Conservation (phyloP, 2,113 vertebrate species). For the Clarias batrachus region DNA sequence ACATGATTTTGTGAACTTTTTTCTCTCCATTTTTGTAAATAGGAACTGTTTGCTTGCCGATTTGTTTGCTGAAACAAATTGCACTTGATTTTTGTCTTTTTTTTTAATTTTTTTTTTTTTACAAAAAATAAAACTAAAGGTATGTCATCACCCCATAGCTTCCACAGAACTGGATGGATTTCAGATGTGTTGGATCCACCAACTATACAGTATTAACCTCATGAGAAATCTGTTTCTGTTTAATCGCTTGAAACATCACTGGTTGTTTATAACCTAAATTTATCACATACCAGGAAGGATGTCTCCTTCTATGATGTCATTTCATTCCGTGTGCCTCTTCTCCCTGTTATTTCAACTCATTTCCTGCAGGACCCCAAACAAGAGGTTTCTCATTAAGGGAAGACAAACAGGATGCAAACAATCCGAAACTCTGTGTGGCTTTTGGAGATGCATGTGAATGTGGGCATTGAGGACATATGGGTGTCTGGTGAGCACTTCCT, state of each 20-base stretch:
- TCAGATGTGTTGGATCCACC: background rate
- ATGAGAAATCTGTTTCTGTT: background rate
- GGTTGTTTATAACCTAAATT: background rate
- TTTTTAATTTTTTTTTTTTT: too few relatives aligned
- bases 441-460: background rate
- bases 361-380: conserved; percentile 19
- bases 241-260: background rate
- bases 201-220: background rate
- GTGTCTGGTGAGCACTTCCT: conserved; percentile 53
- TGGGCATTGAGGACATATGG: conserved; percentile 16
- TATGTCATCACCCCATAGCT: background rate
- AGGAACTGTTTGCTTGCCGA: too few relatives aligned
- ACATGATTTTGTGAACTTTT: too few relatives aligned
- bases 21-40: too few relatives aligned
- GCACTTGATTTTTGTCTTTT: too few relatives aligned
- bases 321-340: background rate
- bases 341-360: background rate
- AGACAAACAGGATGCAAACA: conserved; percentile 42
- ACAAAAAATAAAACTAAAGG: too few relatives aligned
- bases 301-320: background rate
- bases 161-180: background rate
- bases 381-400: conserved; percentile 44
- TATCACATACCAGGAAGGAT: background rate
- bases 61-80: too few relatives aligned
- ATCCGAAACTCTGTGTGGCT: conserved; percentile 8